Evolutionary conservation across 2,888 invertebrate genomes (phyloP), one percentile per base, ranked within the genome.

Genomic region (Catonia carolina): DNA sequence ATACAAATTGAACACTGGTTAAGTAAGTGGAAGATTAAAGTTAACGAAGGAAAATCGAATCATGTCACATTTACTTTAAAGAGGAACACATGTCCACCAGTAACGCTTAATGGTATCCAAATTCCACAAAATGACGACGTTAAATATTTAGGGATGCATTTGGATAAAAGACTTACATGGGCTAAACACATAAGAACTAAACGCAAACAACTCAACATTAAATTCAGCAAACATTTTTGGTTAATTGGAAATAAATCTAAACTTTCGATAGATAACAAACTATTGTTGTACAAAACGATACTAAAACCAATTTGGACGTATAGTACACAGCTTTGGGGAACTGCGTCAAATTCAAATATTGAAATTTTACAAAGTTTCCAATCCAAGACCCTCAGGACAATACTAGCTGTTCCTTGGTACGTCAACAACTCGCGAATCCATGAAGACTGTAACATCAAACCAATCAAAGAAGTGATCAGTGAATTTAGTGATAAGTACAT

Each of bases 181-280:
- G 22, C 39, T n/a, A 7, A 14, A 6, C 47, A 54, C 45, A 37
- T 57, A 23, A 41, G 49, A 12, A 56, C 41, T n/a, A 59, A 48
- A 59, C 20, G 18, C 10, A 33, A 35, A 22, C 36, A 49, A 39
- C 47, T 57, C 23, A 45, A 52, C 33, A 20, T 53, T 23, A 55
- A 59, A 55, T 61, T 55, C 52, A 45, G 53, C 45, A 52, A 61
- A 55, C 51, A 49, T 37, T 61, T 51, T 57, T 60, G 57, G 62
- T 51, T 58, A 36, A 48, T 59, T 55, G 58, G 58, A 10, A 17
- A 10, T 4, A 35, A 20, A n/a, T 39, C 17, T n/a, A 6, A 17
- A 23, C 23, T 52, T 17, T 39, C 51, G 8, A 14, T 52, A 10
- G 27, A 12, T 17, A 53, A 57, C 31, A 57, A 54, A 20, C 22